Evolutionary conservation across 2,888 invertebrate species (phyloP), one percentile per base, ranked within the genome.

Genomic region (Lutraria lutraria): DNA sequence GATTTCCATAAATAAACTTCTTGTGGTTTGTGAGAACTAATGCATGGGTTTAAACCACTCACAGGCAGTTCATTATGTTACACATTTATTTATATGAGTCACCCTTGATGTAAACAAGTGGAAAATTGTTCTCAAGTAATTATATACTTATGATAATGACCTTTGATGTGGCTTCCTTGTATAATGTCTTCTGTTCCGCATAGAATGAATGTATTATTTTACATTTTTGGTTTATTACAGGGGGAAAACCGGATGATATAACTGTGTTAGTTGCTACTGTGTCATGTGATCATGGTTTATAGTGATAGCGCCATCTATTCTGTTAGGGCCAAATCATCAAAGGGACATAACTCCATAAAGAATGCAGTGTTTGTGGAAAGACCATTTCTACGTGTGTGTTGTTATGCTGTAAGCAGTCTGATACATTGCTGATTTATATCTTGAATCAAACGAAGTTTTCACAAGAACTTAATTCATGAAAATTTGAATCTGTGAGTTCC

Each of bases 191-290:
- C 43, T 43, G 43, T 43, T 43, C 8, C 4, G 43, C 8, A 43
- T 43, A 43, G 43, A 43, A 43, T 43, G 43, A 43, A 43, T 43
- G 8, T 43, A 43, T 52, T 80, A 31, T 21, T 34, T 31, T 34
- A 16, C 13, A 80, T 15, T 60, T 21, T 52, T 43, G 34, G 29
- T 76, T 31, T 43, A 3, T 98, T 97, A 85, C 97, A 98, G 99
- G 99, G 96, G 99, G 99, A 89, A 99, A 99, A 97, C 99, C 99
- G 91, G 99, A 99, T 97, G 99, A 99, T 97, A 99, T 99, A 97
- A 99, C 99, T 96, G 99, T 99, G 97, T 98, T 99, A 96, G 97
- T 99, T 95, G 99, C 99, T 95, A 98, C 99, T 94, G 99, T 99
- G n/a, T 93, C 95, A 15, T 93, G 94, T 91, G 93, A 94, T 83